Evolutionary conservation across 2,797 vertebrate species (phyloP).

Genomic region (Emydoidea blandingii): DNA sequence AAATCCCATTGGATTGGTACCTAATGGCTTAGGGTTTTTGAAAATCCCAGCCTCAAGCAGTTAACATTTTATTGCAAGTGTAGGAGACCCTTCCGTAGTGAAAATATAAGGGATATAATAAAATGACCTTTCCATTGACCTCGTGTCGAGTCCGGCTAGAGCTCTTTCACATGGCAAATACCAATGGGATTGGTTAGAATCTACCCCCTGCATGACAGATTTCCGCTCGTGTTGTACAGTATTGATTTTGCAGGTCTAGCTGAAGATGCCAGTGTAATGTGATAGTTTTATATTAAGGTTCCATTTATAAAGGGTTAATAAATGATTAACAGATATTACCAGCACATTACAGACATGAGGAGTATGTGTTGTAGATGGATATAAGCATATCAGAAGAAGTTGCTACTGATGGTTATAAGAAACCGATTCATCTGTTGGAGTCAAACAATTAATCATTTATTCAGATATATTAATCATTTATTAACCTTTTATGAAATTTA

Average conservation of each 20-base stretch:
- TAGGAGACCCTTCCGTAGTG: neutral
- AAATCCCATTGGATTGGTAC: slow-evolving; percentile 17
- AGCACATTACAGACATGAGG: neutral
- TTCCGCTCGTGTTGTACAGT: fast-evolving
- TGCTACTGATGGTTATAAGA: slow-evolving; percentile 40
- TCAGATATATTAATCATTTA: slow-evolving; percentile 60
- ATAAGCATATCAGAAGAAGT: slow-evolving; percentile 31
- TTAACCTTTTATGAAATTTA: slow-evolving; percentile 39
- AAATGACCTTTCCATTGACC: slow-evolving; percentile 51
- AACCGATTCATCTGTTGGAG: neutral
- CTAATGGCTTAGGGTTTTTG: neutral
- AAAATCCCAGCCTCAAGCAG: slow-evolving; percentile 50
- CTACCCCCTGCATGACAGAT: neutral
- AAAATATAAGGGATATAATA: slow-evolving; percentile 5
- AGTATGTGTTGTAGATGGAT: slow-evolving; percentile 48
- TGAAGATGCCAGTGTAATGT: neutral
- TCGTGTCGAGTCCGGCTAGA: neutral
- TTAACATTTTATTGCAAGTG: slow-evolving; percentile 40
- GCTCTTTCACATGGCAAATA: neutral
- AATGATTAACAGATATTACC: slow-evolving; percentile 33
- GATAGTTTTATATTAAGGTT: neutral
- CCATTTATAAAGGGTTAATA: slow-evolving; percentile 31
- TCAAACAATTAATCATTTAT: neutral
- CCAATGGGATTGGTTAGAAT: slow-evolving; percentile 31
- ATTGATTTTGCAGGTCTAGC: neutral